These are phyloP conservation scores for Synergus umbraculus DNA, from an alignment of 2,888 invertebrate species.

Conservation along the genomic window DNA sequence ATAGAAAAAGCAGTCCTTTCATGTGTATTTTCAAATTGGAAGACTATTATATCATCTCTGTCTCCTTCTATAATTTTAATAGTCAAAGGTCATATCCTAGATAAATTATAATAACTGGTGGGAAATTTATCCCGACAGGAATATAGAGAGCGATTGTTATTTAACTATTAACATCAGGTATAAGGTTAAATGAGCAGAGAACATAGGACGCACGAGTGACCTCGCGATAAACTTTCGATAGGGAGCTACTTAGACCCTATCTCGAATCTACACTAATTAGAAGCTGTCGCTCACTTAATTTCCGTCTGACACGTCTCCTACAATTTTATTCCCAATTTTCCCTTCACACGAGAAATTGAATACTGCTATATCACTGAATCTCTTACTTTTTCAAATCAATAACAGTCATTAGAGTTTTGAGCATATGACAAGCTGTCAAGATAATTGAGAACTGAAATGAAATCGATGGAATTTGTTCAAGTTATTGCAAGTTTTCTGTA, in stretches of 20 bases:
- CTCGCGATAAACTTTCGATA: constrained; percentile 38
- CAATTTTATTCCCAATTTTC: not conserved
- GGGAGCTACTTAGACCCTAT: constrained; percentile 21
- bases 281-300: constrained; percentile 37
- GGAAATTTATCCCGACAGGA: constrained; percentile 10
- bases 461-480: not conserved
- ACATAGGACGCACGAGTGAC: constrained; percentile 6
- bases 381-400: not conserved
- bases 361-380: not conserved
- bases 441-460: not conserved
- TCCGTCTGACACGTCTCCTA: not conserved
- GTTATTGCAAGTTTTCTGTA: not conserved
- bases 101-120: constrained; percentile 8
- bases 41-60: not conserved
- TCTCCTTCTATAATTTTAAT: not conserved
- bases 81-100: not conserved
- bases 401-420: not conserved
- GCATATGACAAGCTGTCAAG: not conserved
- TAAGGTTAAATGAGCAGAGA: constrained; percentile 15
- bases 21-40: not conserved
- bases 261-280: constrained; percentile 36
- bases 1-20: not conserved
- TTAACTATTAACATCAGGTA: constrained; percentile 23
- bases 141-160: not conserved
- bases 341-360: not conserved